Evolutionary conservation across 2,797 vertebrate species (phyloP).

Genomic region (Pogoniulus pusillus): DNA sequence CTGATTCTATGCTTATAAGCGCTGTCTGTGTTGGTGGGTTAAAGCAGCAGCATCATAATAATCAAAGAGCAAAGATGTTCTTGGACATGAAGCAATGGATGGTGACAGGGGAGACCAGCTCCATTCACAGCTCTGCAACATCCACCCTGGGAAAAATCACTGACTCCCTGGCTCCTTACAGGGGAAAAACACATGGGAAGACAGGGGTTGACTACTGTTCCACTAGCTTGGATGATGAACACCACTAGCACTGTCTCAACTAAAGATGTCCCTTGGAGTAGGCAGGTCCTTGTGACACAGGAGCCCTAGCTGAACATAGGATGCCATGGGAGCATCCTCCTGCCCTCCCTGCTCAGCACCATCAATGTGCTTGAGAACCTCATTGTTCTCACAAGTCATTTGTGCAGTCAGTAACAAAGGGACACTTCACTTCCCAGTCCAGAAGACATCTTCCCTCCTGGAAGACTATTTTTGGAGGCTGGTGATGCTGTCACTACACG

Average conservation of each 20-base stretch:
- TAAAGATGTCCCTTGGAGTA: fast-evolving
- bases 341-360: fast-evolving
- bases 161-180: neutral
- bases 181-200: neutral
- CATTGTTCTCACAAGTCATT: neutral
- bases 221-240: neutral
- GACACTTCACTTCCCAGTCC: neutral
- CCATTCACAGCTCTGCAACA: neutral
- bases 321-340: neutral
- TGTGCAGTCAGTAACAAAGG: fast-evolving
- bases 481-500: fast-evolving
- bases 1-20: too few relatives aligned
- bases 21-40: neutral
- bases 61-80: neutral
- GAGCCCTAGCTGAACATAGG: fast-evolving
- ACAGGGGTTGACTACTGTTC: neutral
- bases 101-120: fast-evolving
- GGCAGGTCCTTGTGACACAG: neutral
- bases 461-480: neutral
- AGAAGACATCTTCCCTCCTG: neutral
- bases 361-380: fast-evolving
- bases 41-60: fast-evolving
- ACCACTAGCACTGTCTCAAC: neutral
- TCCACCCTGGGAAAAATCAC: neutral
- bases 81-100: neutral